These are phyloP conservation scores for Gandaritis pyraliata DNA, from an alignment of 2,888 invertebrate genomes.

Conservation along the genomic window DNA sequence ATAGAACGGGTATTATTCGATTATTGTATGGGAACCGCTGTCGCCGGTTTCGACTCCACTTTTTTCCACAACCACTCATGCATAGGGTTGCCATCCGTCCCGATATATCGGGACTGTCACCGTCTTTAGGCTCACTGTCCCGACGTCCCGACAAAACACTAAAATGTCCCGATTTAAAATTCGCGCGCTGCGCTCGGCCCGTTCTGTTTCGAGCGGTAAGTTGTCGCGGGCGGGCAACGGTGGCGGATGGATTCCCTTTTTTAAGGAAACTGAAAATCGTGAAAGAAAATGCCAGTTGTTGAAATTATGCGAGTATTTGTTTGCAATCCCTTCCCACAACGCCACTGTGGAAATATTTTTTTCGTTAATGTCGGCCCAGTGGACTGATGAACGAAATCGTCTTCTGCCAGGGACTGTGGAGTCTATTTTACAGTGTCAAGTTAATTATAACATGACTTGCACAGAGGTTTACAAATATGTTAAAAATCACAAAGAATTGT, in stretches of 20 bases:
- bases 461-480: conserved; percentile 29
- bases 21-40: too few relatives aligned
- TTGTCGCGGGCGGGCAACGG: too few relatives aligned
- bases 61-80: too few relatives aligned
- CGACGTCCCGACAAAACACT: background rate
- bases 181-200: too few relatives aligned
- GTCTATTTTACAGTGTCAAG: conserved; percentile 31
- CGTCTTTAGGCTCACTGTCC: background rate
- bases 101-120: background rate
- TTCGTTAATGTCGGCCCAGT: conserved; percentile 36
- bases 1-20: too few relatives aligned
- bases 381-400: conserved; percentile 32
- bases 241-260: conserved; percentile 29
- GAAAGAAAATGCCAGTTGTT: conserved; percentile 28
- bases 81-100: conserved; percentile 2
- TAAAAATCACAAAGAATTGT: conserved; percentile 4
- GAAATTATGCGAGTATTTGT: conserved; percentile 31
- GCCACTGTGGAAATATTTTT: conserved; percentile 31
- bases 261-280: conserved; percentile 21
- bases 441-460: conserved; percentile 35
- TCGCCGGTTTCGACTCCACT: too few relatives aligned
- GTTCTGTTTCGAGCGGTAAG: too few relatives aligned
- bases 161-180: conserved; percentile 1
- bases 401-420: conserved; percentile 30
- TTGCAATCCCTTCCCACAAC: conserved; percentile 32